A percentile compares a stretch with the other conserved stretches of the same genome.
phyloP scores from a whole-genome alignment of 1,140 invertebrate genomes.

The Drosophila lacertosa region DNA sequence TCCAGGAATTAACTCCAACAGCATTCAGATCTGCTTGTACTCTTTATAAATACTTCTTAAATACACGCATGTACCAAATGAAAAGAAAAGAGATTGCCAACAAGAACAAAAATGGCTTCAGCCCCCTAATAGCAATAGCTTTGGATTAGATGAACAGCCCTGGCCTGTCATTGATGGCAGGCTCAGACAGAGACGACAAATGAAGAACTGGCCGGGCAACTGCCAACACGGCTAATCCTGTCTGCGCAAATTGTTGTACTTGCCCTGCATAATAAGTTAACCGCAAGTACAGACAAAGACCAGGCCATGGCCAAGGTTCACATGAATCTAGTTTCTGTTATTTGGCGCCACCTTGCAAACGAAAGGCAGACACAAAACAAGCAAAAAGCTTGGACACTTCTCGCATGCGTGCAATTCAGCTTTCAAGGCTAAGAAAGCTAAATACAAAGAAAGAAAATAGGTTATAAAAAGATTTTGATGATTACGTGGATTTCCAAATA shows the following conservation, averaged over 20 bases:
- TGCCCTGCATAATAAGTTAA: conserved; percentile 49
- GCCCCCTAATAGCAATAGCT: no score
- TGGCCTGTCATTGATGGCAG: conserved; percentile 1
- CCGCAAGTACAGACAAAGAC: conserved; percentile 1
- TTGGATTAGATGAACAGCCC: no score
- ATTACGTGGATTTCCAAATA: no score
- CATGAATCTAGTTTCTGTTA: neutral
- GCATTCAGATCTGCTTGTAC: neutral
- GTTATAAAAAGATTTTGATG: no score
- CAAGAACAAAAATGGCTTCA: no score
- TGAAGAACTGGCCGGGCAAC: conserved; percentile 30
- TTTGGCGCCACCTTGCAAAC: neutral
- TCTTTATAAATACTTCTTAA: neutral
- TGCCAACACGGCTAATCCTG: conserved; percentile 49
- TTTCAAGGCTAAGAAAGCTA: no score
- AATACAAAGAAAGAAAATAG: no score
- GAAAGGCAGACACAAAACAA: neutral
- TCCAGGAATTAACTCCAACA: conserved; percentile 1
- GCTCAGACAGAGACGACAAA: conserved; percentile 19
- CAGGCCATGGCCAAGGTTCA: conserved; percentile 2
- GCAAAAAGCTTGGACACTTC: neutral
- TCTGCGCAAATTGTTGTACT: conserved; percentile 46
- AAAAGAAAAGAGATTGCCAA: neutral
- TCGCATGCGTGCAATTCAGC: no score
- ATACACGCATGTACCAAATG: no score